A percentile compares a stretch with the other conserved stretches of the same genome.
phyloP scores from a whole-genome alignment of 53 echinoderm and acorn worm genomes.

The Temnopleurus reevesii region DNA sequence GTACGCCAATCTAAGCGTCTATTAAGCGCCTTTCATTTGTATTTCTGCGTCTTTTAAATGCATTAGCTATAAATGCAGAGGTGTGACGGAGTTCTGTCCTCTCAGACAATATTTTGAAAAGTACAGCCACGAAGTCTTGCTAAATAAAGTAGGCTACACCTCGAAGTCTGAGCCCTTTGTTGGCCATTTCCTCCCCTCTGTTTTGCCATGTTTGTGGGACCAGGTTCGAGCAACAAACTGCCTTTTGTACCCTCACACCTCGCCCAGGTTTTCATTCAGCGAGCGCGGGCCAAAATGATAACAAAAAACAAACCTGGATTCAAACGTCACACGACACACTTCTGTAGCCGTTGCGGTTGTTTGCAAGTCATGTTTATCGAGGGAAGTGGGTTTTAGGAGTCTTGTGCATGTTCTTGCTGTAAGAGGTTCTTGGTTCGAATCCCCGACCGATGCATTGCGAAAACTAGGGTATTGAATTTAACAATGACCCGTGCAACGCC shows the following conservation, averaged over 20 bases:
- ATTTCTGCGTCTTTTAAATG: too few relatives aligned
- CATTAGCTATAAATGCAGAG: background rate
- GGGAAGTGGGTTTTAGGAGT: background rate
- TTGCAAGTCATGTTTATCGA: background rate
- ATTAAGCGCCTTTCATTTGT: too few relatives aligned
- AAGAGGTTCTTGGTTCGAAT: background rate
- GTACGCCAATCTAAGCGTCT: too few relatives aligned
- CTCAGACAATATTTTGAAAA: constrained; percentile 6
- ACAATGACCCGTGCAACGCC: background rate
- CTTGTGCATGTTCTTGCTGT: background rate
- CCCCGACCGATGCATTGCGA: background rate
- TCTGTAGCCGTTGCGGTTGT: background rate
- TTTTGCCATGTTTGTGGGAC: background rate
- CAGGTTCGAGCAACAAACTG: background rate
- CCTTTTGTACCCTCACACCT: constrained; percentile 22
- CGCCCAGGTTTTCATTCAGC: background rate
- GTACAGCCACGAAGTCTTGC: constrained; percentile 29
- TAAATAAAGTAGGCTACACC: background rate
- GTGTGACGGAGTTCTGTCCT: background rate
- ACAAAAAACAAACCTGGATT: background rate
- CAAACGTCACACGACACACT: background rate
- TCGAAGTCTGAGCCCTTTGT: constrained; percentile 5
- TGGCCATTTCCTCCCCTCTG: constrained; percentile 20
- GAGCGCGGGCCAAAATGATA: background rate
- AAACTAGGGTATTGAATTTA: background rate